Conservation (phyloP, 1,140 invertebrate species). For the Habropoda laboriosa region DNA sequence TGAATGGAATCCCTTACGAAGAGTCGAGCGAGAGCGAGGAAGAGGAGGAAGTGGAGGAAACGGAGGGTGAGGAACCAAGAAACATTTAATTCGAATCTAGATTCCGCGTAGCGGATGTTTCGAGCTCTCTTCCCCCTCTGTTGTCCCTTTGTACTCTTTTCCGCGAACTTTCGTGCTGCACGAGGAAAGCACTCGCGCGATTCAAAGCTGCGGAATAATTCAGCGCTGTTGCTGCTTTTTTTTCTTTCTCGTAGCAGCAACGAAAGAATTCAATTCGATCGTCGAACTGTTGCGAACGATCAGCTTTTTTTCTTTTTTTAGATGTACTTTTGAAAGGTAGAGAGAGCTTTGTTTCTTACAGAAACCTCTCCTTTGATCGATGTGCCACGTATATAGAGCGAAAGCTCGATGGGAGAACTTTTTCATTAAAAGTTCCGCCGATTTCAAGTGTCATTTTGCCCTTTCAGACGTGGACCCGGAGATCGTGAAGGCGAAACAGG, state of each 20-base stretch:
- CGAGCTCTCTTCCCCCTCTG: not conserved
- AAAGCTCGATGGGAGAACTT: too few relatives aligned
- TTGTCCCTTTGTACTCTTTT: conserved; percentile 11
- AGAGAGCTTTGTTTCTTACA: too few relatives aligned
- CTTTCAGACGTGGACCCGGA: conserved; percentile 78
- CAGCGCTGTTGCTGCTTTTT: too few relatives aligned
- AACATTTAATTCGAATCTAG: conserved; percentile 24
- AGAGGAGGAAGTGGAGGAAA: conserved; percentile 82
- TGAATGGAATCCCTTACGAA: conserved; percentile 87
- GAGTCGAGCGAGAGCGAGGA: conserved; percentile 86
- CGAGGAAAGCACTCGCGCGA: not conserved
- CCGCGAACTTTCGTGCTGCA: not conserved
- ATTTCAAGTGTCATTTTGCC: not conserved
- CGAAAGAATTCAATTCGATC: too few relatives aligned
- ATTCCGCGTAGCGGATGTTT: not conserved
- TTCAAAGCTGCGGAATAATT: not conserved
- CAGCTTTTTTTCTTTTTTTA: too few relatives aligned
- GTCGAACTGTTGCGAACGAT: too few relatives aligned
- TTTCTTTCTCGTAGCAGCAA: too few relatives aligned
- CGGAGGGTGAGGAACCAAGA: conserved; percentile 71
- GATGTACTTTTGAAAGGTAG: too few relatives aligned
- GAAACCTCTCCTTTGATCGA: too few relatives aligned
- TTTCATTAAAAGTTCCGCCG: not conserved
- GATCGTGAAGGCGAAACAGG: conserved; percentile 82
- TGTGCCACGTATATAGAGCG: too few relatives aligned